Base-by-base conservation (phyloP, 2,888 invertebrate genomes). In the Tubulanus polymorphus region DNA sequence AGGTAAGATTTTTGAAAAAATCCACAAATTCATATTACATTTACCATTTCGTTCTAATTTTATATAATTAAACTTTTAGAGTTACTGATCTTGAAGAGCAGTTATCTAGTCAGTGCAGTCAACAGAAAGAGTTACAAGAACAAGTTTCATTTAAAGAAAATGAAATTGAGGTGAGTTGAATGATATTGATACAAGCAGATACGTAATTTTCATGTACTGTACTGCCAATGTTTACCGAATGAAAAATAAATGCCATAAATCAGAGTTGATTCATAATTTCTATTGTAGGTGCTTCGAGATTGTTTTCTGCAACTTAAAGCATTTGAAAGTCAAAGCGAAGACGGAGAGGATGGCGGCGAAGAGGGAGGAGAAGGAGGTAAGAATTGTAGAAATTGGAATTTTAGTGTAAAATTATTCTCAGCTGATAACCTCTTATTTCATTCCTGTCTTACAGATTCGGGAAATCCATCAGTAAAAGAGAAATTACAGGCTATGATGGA, bases 271-370 rank as follows among this genome's bases (percentile, higher is more conserved):
- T 20, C 5, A 25, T 20, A 1, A 1, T 12, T 20, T 27, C 3
- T 27, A 32, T 53, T 51, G 2, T 55, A 74, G 73, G 72, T 73
- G 20, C 55, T 75, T 54, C 62, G 68, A 54, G 73, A 74, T 53
- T 75, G 75, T 56, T 74, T 73, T 59, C 54, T 70, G 32, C 74
- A 75, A 58, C 59, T 75, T 51, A 75, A 75, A 54, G 66, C 68
- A 28, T 69, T 75, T 59, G 67, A 74, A 48, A 64, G 63, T 2
- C 62, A 66, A 26, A 61, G 62, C 46, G 62, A 62, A 20, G 64
- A 67, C 26, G 61, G 23, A 12, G n/a, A 48, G 18, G 32, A 28
- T 29, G 47, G 57, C 15, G 53, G 50, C 1, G 51, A 46, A 46
- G 29, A 37, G 23, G 37, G 41, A 37, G 30, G 15, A 18, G 23